Evolutionary conservation across 2,797 vertebrate genomes (phyloP).

Genomic region (Coluber constrictor): DNA sequence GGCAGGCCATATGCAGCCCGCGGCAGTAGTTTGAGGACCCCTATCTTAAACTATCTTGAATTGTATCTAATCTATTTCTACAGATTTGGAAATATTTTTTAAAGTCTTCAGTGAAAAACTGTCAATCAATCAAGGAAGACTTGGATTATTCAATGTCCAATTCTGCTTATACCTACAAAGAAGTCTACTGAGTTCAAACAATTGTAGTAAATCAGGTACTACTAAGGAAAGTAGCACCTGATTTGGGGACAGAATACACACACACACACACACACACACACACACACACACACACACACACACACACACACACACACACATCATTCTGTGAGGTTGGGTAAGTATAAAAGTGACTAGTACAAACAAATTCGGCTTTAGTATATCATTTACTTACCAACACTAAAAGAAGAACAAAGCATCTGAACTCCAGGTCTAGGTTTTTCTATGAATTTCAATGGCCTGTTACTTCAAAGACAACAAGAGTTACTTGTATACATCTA

Average conservation of each 20-base stretch:
- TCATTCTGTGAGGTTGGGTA: too few relatives aligned
- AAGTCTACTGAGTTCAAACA: not conserved
- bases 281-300: fast-evolving
- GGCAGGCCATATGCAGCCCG: too few relatives aligned
- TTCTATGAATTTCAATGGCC: slow-evolving; percentile 92
- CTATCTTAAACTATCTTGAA: not conserved
- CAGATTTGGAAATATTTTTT: not conserved
- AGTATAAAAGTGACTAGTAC: not conserved
- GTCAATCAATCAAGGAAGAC: not conserved
- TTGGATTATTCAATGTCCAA: not conserved
- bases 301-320: too few relatives aligned
- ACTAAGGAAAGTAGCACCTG: not conserved
- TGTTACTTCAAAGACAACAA: slow-evolving; percentile 75
- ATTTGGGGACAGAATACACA: not conserved
- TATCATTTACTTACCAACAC: slow-evolving; percentile 80
- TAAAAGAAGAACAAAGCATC: slow-evolving; percentile 96
- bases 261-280: too few relatives aligned
- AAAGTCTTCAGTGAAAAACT: not conserved
- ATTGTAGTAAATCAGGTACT: not conserved
- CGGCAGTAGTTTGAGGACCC: too few relatives aligned
- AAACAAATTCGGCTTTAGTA: not conserved
- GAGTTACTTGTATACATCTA: slow-evolving; percentile 34
- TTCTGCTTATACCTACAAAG: not conserved
- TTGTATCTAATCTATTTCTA: not conserved
- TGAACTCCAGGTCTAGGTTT: slow-evolving; percentile 91